phyloP scores from a whole-genome alignment of 2,888 invertebrate genomes.

The Elegia similella region DNA sequence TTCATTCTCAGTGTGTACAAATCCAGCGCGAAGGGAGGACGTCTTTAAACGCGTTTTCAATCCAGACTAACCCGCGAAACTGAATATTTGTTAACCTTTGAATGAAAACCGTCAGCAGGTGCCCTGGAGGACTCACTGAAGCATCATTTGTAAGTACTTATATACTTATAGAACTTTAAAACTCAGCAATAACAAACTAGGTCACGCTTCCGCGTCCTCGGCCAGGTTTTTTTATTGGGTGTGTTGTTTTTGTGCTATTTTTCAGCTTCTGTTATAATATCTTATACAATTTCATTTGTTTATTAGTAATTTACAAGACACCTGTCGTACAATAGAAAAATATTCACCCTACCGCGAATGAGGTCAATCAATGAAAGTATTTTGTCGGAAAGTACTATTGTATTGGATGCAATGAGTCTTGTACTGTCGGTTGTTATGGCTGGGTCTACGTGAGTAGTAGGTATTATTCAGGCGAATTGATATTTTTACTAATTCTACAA shows the following conservation, averaged over 20 bases:
- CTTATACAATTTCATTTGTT: slow-evolving; percentile 13
- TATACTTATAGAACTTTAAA: slow-evolving; percentile 26
- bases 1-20: slow-evolving; percentile 60
- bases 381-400: not conserved
- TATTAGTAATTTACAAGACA: not conserved
- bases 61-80: slow-evolving; percentile 50
- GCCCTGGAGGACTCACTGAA: slow-evolving; percentile 65
- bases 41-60: slow-evolving; percentile 39
- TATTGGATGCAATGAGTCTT: not conserved
- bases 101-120: slow-evolving; percentile 39
- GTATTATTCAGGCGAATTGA: not conserved
- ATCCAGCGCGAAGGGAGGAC: slow-evolving; percentile 56
- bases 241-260: slow-evolving; percentile 46
- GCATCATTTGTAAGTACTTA: slow-evolving; percentile 64
- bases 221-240: slow-evolving; percentile 60
- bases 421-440: not conserved
- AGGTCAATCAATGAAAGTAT: slow-evolving; percentile 9
- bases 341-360: not conserved
- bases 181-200: slow-evolving; percentile 51
- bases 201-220: slow-evolving; percentile 75
- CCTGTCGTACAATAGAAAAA: not conserved
- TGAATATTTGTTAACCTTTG: slow-evolving; percentile 40
- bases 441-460: not conserved
- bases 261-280: slow-evolving; percentile 29
- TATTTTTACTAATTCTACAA: not conserved